A percentile compares a stretch with the other conserved stretches of the same genome.
phyloP scores from a whole-genome alignment of 2,113 vertebrate genomes.

The Isurus oxyrinchus region DNA sequence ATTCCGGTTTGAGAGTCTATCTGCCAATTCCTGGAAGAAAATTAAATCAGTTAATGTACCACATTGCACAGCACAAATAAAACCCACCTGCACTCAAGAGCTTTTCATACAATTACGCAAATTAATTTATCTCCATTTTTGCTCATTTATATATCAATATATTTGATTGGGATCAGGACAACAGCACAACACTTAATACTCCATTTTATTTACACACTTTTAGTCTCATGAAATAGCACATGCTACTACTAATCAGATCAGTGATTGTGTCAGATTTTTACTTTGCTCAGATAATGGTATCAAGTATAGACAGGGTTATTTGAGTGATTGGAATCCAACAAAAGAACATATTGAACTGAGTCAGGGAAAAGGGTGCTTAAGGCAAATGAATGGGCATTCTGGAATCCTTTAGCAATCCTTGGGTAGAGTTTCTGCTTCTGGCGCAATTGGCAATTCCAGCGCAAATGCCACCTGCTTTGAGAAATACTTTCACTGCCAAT shows the following conservation, averaged over 20 bases:
- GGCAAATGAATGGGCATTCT: background rate
- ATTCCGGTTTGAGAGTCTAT: slow-evolving; percentile 53
- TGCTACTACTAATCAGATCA: background rate
- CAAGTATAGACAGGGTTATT: background rate
- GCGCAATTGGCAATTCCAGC: too few species aligned
- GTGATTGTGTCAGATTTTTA: background rate
- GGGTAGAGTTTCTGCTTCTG: too few species aligned
- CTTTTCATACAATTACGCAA: background rate
- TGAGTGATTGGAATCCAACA: too few species aligned
- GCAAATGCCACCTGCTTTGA: too few species aligned
- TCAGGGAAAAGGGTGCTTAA: background rate
- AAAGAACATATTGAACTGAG: background rate
- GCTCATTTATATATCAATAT: background rate
- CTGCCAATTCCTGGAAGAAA: slow-evolving; percentile 59
- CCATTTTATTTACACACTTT: background rate
- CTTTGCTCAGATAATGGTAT: background rate
- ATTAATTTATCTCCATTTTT: background rate
- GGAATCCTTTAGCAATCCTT: background rate
- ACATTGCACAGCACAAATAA: background rate
- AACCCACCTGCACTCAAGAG: background rate
- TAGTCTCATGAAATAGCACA: too few species aligned
- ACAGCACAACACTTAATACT: background rate
- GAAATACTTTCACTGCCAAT: too few species aligned
- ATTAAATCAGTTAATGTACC: background rate
- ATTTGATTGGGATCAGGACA: background rate